These are phyloP conservation scores for Drosophila colorata DNA, from an alignment of 2,888 invertebrate genomes.

Conservation along the genomic window DNA sequence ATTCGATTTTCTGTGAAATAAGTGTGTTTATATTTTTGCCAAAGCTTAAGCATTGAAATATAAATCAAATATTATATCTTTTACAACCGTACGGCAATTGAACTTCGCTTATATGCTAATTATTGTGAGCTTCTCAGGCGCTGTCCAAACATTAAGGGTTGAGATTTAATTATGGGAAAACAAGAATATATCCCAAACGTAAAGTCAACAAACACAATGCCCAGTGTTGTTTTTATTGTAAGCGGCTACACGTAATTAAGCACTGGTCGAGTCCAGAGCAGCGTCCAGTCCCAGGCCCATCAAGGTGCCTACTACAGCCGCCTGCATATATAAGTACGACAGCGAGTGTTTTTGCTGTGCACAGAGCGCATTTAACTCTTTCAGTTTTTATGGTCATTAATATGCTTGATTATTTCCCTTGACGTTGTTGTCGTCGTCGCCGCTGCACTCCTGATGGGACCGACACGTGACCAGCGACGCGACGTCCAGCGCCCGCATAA, in stretches of 20 bases:
- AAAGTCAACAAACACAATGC: conserved; percentile 66
- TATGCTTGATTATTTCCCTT: conserved; percentile 83
- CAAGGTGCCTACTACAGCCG: conserved; percentile 48
- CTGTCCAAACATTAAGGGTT: conserved; percentile 58
- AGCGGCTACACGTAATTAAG: conserved; percentile 82
- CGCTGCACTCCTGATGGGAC: conserved; percentile 33
- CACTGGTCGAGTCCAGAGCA: conserved; percentile 54
- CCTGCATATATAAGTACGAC: conserved; percentile 49
- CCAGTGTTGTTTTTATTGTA: conserved; percentile 40
- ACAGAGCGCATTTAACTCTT: conserved; percentile 74
- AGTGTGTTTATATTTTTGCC: too few species aligned
- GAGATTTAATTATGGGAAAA: conserved; percentile 82
- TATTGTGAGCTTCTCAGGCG: conserved; percentile 35
- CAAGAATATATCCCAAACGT: conserved; percentile 40
- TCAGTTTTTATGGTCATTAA: conserved; percentile 81
- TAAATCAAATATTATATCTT: background rate
- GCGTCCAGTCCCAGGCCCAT: conserved; percentile 59
- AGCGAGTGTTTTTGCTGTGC: too few species aligned
- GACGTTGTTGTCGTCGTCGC: conserved; percentile 50
- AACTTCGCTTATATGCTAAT: conserved; percentile 39
- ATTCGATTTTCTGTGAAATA: too few species aligned
- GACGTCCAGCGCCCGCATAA: conserved; percentile 77
- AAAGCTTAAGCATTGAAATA: background rate
- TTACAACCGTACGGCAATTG: conserved; percentile 33
- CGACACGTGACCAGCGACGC: conserved; percentile 72